Evolutionary conservation across 2,888 invertebrate species (phyloP), one percentile per base, ranked within the genome.

Genomic region (Tetrapedia diversipes): DNA sequence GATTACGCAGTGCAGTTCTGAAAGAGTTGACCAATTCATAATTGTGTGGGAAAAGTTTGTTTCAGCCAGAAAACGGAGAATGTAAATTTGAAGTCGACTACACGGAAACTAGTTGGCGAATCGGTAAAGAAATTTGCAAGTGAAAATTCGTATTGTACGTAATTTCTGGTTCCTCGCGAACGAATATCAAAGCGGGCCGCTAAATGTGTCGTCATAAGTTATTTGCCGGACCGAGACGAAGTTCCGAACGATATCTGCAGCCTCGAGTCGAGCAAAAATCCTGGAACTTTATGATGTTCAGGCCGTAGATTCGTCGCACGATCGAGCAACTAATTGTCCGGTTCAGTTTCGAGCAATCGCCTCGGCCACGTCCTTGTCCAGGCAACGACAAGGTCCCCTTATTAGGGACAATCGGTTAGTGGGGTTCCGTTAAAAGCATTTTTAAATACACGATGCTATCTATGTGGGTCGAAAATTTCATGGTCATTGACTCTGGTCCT

Each of bases 391-490:
- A 78, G 87, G 66, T 86, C 86, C 83, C 71, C 83, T 88, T 89
- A 88, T 88, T 89, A 88, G 86, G 51, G 80, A 61, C 70, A 80
- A 80, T 83, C 74, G 81, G 56, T 65, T 78, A 64, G 37, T 43
- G 29, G 19, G 24, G 69, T 69, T 77, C 83, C 76, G 82, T 86
- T 90, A 90, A 91, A 90, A 91, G 90, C 90, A 88, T 91, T 91
- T 86, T 89, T 86, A 85, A 89, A 90, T 90, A 89, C 79, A 79
- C 81, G 59, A 72, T 61, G 82, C 89, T 90, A 90, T 91, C 90
- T 88, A 81, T 81, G 84, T 86, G 73, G 89, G 90, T 90, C 90
- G 87, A 87, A 85, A 68, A 61, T 41, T 64, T 61, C 69, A 54
- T 57, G 71, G 69, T 77, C 69, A 47, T 74, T 78, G 77, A 73